A percentile compares a stretch with the other conserved stretches of the same genome.
phyloP scores from a whole-genome alignment of 2,888 invertebrate species.

The Nebria salina region DNA sequence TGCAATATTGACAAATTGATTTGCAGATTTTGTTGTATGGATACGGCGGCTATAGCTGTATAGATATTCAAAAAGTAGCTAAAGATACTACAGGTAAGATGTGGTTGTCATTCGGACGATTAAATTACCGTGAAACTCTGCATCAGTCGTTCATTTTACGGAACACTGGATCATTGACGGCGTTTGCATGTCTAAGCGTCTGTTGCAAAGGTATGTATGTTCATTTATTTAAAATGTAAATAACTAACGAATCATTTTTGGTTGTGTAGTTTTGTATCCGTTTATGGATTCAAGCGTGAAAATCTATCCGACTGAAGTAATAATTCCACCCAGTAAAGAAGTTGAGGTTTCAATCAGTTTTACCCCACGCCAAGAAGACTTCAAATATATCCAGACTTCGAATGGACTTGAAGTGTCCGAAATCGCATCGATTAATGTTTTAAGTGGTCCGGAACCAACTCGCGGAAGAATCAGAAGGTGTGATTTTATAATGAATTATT shows the following conservation, averaged over 20 bases:
- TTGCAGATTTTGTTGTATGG: slow-evolving; percentile 66
- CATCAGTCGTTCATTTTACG: slow-evolving; percentile 64
- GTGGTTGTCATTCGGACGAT: slow-evolving; percentile 68
- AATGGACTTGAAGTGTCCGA: slow-evolving; percentile 54
- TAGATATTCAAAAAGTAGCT: slow-evolving; percentile 64
- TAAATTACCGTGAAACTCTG: slow-evolving; percentile 62
- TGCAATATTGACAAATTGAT: neutral
- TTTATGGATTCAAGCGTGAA: slow-evolving; percentile 52
- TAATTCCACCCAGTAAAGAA: slow-evolving; percentile 56
- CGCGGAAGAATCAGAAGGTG: slow-evolving; percentile 57
- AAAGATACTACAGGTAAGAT: slow-evolving; percentile 68
- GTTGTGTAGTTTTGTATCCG: slow-evolving; percentile 28
- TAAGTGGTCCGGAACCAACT: slow-evolving; percentile 58
- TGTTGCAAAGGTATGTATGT: slow-evolving; percentile 51
- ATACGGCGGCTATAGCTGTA: slow-evolving; percentile 68
- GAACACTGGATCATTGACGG: slow-evolving; percentile 68
- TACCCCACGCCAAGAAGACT: slow-evolving; percentile 56
- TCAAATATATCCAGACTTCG: slow-evolving; percentile 52
- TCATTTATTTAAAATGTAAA: neutral
- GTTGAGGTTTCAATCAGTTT: slow-evolving; percentile 55
- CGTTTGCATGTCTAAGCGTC: slow-evolving; percentile 62
- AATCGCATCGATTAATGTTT: slow-evolving; percentile 56
- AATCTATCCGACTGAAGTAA: slow-evolving; percentile 55
- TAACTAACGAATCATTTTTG: neutral
- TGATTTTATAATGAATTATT: neutral